A percentile compares a stretch with the other conserved stretches of the same genome.
phyloP scores from a whole-genome alignment of 2,113 vertebrate genomes.

The Syngnathoides biaculeatus region DNA sequence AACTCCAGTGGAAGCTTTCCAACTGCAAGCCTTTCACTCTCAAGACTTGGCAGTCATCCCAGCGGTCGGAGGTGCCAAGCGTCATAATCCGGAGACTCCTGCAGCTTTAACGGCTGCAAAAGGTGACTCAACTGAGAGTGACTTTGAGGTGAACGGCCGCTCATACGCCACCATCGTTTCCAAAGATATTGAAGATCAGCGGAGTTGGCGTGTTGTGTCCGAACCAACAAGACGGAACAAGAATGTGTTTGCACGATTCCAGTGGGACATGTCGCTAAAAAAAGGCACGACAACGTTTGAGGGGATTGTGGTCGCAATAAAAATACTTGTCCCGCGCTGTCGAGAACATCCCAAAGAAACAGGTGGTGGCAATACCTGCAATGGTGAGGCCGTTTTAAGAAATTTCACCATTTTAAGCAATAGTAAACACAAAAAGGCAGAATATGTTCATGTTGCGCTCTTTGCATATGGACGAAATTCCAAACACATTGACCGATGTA shows the following conservation, averaged over 20 bases:
- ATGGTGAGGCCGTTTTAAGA: neutral
- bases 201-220: neutral
- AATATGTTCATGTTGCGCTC: neutral
- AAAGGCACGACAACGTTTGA: neutral
- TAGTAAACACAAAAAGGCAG: neutral
- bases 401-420: too few species aligned
- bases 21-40: neutral
- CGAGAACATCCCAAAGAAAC: neutral
- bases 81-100: conserved; percentile 2
- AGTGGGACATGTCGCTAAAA: neutral
- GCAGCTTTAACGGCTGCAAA: neutral
- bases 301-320: neutral
- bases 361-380: neutral
- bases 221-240: neutral
- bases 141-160: neutral
- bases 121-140: neutral
- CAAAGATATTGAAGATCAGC: neutral
- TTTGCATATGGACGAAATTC: neutral
- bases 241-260: neutral
- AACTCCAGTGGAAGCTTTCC: neutral
- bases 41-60: neutral
- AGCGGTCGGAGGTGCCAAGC: neutral
- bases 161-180: neutral
- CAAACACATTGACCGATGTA: neutral
- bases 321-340: neutral